These are phyloP conservation scores for Lutjanus argentimaculatus DNA, from an alignment of 2,797 vertebrate genomes.

Conservation along the genomic window DNA sequence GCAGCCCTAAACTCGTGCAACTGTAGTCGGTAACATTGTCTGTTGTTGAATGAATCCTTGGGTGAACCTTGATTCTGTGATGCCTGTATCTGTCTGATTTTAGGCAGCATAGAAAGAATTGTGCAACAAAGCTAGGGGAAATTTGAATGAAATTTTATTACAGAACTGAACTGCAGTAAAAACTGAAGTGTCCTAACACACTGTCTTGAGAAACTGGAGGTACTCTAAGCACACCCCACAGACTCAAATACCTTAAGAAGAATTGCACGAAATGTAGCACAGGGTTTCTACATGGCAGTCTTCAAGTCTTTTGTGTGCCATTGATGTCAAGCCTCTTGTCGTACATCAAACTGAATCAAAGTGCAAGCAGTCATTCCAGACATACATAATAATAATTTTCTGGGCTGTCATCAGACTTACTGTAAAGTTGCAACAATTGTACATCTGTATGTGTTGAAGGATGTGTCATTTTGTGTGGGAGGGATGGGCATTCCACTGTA, in stretches of 20 bases:
- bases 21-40: constrained; percentile 23
- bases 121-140: not conserved
- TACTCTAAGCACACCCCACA: not conserved
- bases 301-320: constrained; percentile 19
- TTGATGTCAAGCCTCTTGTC: constrained; percentile 31
- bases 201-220: constrained; percentile 26
- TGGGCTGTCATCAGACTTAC: constrained; percentile 14
- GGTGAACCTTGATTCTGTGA: constrained; percentile 1
- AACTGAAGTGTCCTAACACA: not conserved
- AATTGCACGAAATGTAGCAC: not conserved
- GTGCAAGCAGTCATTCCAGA: constrained; percentile 6
- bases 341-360: constrained; percentile 35
- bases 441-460: constrained; percentile 51
- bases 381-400: not conserved
- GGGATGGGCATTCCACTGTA: constrained; percentile 44
- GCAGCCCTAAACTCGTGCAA: not conserved
- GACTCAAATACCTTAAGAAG: not conserved
- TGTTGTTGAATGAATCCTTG: constrained; percentile 21
- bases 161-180: not conserved
- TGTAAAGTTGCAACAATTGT: constrained; percentile 13
- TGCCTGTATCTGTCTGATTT: not conserved
- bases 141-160: constrained; percentile 19
- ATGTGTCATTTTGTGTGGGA: constrained; percentile 69
- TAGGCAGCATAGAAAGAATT: not conserved
- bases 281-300: constrained; percentile 1